Base-by-base conservation (phyloP, 2,797 vertebrate genomes). In the Rachycentron canadum region DNA sequence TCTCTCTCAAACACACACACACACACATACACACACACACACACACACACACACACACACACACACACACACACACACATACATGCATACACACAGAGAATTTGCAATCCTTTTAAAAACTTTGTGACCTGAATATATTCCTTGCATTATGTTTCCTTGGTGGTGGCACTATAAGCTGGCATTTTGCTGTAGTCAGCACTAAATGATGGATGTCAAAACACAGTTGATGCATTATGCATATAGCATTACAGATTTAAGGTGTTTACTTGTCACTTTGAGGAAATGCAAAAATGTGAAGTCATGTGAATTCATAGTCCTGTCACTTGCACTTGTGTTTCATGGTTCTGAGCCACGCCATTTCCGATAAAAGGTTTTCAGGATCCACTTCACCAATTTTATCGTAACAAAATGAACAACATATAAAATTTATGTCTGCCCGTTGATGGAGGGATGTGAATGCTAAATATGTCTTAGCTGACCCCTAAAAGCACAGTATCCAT, bases 141-240 rank as follows among this genome's bases (percentile, higher is more conserved):
- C 91, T 90, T 92, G 89, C 94, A 95, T 97, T 96, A 96, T 94
- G 94, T 94, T 95, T 91, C 94, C 93, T 95, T 93, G 90, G 94
- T 95, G 92, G 95, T 96, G 89, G 94, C 96, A 96, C 89, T 93
- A 92, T 93, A 90, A 86, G 94, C 94, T 95, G 93, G 89, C 95
- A 91, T 98, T 98, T 95, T 96, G 95, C 96, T 95, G 94, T 95
- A 97, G 96, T 99, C 97, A 98, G 97, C 96, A 97, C 95, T 97
- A 96, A 96, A 95, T 97, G 97, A 98, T 97, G 97, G 96, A 97
- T 98, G 97, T 98, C 97, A 98, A 97, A 97, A 98, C 97, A 97
- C 95, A 96, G 95, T 92, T 95, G 94, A 97, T 99, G 97, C 96
- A 99, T 99, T 97, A 99, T 99, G 97, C 96, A 99, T 99, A 95